Evolutionary conservation across 2,797 vertebrate genomes (phyloP).

Genomic region (Crocodylus rhombifer): DNA sequence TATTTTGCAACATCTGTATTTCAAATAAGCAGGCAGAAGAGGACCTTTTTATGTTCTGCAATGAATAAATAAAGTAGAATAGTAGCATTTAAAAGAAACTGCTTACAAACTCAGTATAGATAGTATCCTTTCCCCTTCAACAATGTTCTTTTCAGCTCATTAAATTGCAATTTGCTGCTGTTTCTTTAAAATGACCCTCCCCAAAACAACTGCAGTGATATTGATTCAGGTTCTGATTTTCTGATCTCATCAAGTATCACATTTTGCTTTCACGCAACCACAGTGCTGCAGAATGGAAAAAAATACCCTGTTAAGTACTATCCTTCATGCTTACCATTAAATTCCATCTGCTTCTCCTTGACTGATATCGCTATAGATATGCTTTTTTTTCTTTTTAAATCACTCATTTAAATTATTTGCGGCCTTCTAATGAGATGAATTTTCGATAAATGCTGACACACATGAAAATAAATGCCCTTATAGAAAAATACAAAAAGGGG

Average conservation of each 20-base stretch:
- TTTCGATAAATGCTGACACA: slow-evolving; percentile 16
- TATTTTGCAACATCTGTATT: slow-evolving; percentile 13
- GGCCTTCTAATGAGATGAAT: not conserved
- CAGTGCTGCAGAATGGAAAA: slow-evolving; percentile 52
- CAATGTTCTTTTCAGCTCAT: not conserved
- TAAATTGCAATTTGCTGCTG: slow-evolving; percentile 25
- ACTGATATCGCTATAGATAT: slow-evolving; percentile 47
- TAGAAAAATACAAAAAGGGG: not conserved
- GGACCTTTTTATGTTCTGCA: not conserved
- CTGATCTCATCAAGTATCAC: slow-evolving; percentile 73
- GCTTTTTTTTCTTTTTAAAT: not conserved
- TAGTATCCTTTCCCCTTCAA: not conserved
- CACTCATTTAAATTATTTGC: not conserved
- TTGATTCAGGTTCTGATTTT: slow-evolving; percentile 70
- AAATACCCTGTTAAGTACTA: slow-evolving; percentile 59
- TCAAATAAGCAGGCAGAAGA: not conserved
- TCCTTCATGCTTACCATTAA: slow-evolving; percentile 25
- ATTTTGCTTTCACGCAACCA: slow-evolving; percentile 70
- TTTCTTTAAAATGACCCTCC: slow-evolving; percentile 52
- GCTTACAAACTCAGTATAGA: not conserved
- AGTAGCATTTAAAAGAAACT: not conserved
- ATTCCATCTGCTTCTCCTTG: slow-evolving; percentile 34
- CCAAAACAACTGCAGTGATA: slow-evolving; percentile 59
- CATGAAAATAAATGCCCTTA: not conserved
- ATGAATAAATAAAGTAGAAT: not conserved